Conservation (phyloP, 2,888 invertebrate species). For the Craniophora ligustri region DNA sequence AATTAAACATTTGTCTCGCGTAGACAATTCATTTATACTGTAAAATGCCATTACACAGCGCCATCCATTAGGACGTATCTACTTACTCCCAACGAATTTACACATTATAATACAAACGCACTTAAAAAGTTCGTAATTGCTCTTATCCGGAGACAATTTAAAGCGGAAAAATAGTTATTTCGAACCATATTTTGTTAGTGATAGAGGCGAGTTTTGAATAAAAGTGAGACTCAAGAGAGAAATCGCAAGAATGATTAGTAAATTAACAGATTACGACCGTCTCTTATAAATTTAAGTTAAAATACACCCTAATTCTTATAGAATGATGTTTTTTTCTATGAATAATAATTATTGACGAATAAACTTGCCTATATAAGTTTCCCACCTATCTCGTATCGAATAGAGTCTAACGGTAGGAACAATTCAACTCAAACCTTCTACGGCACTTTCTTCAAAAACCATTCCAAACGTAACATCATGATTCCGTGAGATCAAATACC, state of each 20-base stretch:
- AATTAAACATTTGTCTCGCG: background rate
- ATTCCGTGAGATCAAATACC: too few species aligned
- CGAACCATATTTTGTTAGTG: slow-evolving; percentile 10
- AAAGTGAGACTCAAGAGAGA: slow-evolving; percentile 7
- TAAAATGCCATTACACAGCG: slow-evolving; percentile 5
- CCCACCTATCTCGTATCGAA: too few species aligned
- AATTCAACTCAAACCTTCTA: too few species aligned
- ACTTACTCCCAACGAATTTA: slow-evolving; percentile 16
- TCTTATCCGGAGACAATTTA: slow-evolving; percentile 19
- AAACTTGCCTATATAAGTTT: too few species aligned
- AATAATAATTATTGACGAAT: too few species aligned
- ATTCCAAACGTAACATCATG: too few species aligned
- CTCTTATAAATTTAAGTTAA: slow-evolving; percentile 46
- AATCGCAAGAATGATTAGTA: slow-evolving; percentile 47
- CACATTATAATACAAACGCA: slow-evolving; percentile 24
- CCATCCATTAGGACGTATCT: slow-evolving; percentile 9
- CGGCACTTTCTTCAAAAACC: too few species aligned
- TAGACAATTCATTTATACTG: slow-evolving; percentile 3
- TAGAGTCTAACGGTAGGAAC: too few species aligned
- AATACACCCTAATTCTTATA: slow-evolving; percentile 55
- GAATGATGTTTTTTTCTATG: slow-evolving; percentile 22
- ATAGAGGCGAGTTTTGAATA: background rate
- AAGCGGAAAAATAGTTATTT: background rate
- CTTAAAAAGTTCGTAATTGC: slow-evolving; percentile 51
- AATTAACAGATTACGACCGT: slow-evolving; percentile 62